A percentile compares a stretch with the other conserved stretches of the same genome.
phyloP scores from a whole-genome alignment of 2,797 vertebrate species.

The Uromys caudimaculatus region DNA sequence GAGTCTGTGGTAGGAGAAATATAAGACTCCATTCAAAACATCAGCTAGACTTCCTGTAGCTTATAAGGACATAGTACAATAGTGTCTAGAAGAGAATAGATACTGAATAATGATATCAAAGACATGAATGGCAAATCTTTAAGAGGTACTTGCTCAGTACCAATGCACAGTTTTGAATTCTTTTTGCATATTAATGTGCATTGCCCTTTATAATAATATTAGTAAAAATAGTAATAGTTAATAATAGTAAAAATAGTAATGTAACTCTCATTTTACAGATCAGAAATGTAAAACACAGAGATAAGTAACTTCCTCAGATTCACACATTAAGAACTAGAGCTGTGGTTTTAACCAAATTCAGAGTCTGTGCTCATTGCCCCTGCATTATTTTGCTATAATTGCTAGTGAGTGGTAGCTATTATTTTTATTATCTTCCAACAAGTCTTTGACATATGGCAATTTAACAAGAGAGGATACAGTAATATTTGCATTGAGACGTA shows the following conservation, averaged over 20 bases:
- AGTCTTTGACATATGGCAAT: background rate
- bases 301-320: background rate
- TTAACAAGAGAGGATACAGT: background rate
- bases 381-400: slow-evolving; percentile 38
- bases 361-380: background rate
- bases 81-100: background rate
- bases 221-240: no score
- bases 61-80: background rate
- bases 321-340: background rate
- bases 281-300: background rate
- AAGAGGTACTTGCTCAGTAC: background rate
- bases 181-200: background rate
- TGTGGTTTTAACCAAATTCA: slow-evolving; percentile 28
- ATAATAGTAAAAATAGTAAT: background rate
- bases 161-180: background rate
- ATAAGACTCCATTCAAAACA: background rate
- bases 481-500: slow-evolving; percentile 25
- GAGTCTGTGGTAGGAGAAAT: background rate
- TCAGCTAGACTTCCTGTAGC: background rate
- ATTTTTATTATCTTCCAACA: slow-evolving; percentile 51
- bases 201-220: background rate
- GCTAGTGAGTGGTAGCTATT: slow-evolving; percentile 47
- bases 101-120: background rate
- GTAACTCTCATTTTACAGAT: background rate
- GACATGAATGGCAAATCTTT: background rate